Evolutionary conservation across 2,797 vertebrate species (phyloP).

Genomic region (Danionella dracula): DNA sequence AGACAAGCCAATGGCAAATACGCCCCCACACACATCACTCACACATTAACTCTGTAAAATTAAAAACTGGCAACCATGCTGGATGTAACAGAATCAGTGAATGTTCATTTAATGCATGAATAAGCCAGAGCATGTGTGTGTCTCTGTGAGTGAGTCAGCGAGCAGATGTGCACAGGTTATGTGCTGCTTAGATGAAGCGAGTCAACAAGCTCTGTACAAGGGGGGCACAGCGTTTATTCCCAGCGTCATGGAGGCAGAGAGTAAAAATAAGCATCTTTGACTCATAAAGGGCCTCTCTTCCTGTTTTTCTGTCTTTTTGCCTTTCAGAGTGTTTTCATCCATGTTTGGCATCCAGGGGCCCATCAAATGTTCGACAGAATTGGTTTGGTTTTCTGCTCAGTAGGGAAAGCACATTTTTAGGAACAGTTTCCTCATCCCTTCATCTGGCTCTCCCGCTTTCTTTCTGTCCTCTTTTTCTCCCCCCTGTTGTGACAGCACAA

Average conservation of each 20-base stretch:
- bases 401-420: background rate
- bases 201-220: background rate
- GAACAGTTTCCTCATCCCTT: background rate
- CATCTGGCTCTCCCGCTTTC: background rate
- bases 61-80: constrained; percentile 6
- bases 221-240: constrained; percentile 6
- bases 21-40: background rate
- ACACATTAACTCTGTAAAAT: background rate
- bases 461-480: background rate
- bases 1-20: constrained; percentile 3
- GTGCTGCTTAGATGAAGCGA: background rate
- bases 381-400: background rate
- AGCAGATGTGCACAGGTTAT: constrained; percentile 9
- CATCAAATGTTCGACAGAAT: background rate
- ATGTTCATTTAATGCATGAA: constrained; percentile 3
- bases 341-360: background rate
- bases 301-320: background rate
- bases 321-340: background rate
- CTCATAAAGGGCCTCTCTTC: constrained; percentile 1
- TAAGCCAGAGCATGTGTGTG: background rate
- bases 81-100: constrained; percentile 13
- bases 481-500: constrained; percentile 5
- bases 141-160: constrained; percentile 1
- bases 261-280: constrained; percentile 16
- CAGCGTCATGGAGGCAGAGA: constrained; percentile 1